Evolutionary conservation across 2,888 invertebrate genomes (phyloP).

Genomic region (Archips crataeganus): DNA sequence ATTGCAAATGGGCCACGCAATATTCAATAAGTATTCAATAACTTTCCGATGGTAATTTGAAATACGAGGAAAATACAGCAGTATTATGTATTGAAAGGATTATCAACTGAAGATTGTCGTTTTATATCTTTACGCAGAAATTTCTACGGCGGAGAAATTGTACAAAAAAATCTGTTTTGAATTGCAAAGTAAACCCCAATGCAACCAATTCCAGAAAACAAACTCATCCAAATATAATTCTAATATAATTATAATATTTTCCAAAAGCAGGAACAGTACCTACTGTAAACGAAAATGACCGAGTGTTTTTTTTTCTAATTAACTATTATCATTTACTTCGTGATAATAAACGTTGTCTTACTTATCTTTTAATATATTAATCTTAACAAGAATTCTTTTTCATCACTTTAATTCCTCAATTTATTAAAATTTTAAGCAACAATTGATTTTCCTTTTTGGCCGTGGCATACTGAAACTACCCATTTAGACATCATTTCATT

Average conservation of each 20-base stretch:
- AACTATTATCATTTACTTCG: no score
- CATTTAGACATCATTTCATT: neutral
- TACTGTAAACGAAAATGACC: no score
- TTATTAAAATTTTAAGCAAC: no score
- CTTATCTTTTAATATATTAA: no score
- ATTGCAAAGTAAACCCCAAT: neutral
- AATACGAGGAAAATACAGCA: slow-evolving; percentile 3
- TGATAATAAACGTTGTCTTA: no score
- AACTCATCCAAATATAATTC: neutral
- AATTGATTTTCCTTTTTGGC: no score
- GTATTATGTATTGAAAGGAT: slow-evolving; percentile 1
- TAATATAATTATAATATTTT: no score
- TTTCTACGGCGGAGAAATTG: no score
- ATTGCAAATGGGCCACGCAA: slow-evolving; percentile 24
- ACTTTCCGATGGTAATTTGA: slow-evolving; percentile 10
- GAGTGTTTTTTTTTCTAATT: no score
- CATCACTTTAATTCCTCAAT: no score
- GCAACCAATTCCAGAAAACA: neutral
- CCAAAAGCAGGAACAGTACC: no score
- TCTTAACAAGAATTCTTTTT: no score
- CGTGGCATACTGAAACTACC: neutral
- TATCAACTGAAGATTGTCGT: neutral
- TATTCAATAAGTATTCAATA: slow-evolving; percentile 33
- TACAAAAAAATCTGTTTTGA: neutral
- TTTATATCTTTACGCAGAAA: neutral